Percentiles rank a stretch among this genome's conserved stretches.
phyloP scores from a whole-genome alignment of 2,888 invertebrate species.

The Tetheella fluctuosa region DNA sequence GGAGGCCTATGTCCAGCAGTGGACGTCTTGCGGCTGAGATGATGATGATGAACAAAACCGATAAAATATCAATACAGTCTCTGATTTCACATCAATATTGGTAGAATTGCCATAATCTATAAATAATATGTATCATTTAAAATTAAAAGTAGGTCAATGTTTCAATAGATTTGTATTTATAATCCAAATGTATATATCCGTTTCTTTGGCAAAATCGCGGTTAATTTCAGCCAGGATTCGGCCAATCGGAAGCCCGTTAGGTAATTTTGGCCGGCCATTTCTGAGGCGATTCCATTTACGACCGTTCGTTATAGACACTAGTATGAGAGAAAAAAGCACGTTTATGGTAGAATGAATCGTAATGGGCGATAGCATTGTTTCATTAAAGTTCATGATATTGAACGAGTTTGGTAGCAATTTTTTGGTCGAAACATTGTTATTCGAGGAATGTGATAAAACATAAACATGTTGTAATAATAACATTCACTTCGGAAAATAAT shows the following conservation, averaged over 20 bases:
- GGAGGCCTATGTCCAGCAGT: no score
- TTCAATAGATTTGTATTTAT: neutral
- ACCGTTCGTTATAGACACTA: constrained; percentile 60
- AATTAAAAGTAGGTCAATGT: neutral
- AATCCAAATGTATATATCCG: neutral
- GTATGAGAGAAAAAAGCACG: constrained; percentile 57
- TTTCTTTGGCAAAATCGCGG: constrained; percentile 15
- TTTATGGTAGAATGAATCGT: constrained; percentile 56
- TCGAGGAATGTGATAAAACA: neutral
- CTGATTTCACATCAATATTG: neutral
- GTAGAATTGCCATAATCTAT: neutral
- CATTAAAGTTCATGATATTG: constrained; percentile 51
- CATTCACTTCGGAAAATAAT: neutral
- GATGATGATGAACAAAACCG: neutral
- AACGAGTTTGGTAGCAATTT: constrained; percentile 17
- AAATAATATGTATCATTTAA: neutral
- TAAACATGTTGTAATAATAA: neutral
- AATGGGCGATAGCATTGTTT: constrained; percentile 60
- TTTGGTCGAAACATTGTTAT: constrained; percentile 1
- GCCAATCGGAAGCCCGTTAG: constrained; percentile 60
- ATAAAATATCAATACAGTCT: neutral
- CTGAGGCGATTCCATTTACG: constrained; percentile 65
- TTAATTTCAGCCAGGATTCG: constrained; percentile 25
- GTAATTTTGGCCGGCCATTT: constrained; percentile 58
- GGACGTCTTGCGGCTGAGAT: no score